phyloP scores from a whole-genome alignment of 30 jellyfish, hydroid and myxozoan genomes.

The Hydractinia echinata region DNA sequence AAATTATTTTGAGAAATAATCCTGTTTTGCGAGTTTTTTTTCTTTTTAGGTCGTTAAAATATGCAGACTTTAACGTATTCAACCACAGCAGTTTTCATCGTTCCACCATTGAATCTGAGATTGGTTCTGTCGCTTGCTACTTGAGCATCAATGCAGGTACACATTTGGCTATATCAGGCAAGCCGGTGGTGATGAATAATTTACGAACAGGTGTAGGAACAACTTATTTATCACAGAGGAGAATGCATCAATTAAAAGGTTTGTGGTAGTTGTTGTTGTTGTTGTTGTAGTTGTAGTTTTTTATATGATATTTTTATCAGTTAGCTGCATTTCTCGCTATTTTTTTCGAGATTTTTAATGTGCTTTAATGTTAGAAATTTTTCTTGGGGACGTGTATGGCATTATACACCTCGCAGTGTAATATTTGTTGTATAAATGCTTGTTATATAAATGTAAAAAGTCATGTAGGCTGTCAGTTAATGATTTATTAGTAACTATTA shows the following conservation, averaged over 20 bases:
- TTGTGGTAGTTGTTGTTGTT: background rate
- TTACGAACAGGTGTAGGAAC: slow-evolving; percentile 64
- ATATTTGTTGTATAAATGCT: too few relatives aligned
- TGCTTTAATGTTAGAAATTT: too few relatives aligned
- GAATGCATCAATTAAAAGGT: slow-evolving; percentile 5
- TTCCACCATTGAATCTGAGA: slow-evolving; percentile 68
- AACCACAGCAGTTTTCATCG: slow-evolving; percentile 69
- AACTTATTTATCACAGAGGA: slow-evolving; percentile 36
- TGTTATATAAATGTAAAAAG: too few relatives aligned
- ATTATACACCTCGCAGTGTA: too few relatives aligned
- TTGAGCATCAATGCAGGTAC: slow-evolving; percentile 37
- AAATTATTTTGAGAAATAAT: too few relatives aligned
- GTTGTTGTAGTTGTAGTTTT: too few relatives aligned
- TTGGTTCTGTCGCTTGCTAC: slow-evolving; percentile 80
- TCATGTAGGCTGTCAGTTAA: too few relatives aligned
- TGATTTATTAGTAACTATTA: too few relatives aligned
- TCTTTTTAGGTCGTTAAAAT: slow-evolving; percentile 57
- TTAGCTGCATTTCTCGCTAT: too few relatives aligned
- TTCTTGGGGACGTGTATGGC: too few relatives aligned
- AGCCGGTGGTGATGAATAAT: slow-evolving; percentile 32
- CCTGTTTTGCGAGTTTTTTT: background rate
- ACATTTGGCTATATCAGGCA: slow-evolving; percentile 31
- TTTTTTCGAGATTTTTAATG: too few relatives aligned
- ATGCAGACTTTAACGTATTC: slow-evolving; percentile 57
- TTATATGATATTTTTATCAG: too few relatives aligned